Conservation (phyloP, 2,113 vertebrate species). For the Argyrosomus japonicus region DNA sequence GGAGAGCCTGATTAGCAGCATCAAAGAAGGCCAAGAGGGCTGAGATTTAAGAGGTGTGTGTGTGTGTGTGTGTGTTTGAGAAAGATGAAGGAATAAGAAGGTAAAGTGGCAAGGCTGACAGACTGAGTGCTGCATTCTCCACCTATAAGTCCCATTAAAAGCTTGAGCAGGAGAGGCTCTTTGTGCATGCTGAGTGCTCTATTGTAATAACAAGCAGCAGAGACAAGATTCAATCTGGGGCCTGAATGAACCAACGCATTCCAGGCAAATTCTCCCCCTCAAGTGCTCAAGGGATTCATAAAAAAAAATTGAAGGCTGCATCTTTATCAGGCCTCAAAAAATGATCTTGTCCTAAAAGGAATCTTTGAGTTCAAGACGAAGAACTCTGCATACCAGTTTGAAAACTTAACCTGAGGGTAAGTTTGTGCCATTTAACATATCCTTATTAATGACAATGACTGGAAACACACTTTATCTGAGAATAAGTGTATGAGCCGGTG, state of each 20-base stretch:
- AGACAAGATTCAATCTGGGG: constrained; percentile 67
- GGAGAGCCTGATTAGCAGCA: constrained; percentile 65
- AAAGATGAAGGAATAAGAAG: constrained; percentile 64
- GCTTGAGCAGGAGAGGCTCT: constrained; percentile 67
- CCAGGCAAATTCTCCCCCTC: constrained; percentile 56
- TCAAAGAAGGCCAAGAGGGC: constrained; percentile 59
- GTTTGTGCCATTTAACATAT: background rate
- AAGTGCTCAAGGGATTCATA: constrained; percentile 57
- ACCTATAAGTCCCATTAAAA: constrained; percentile 73
- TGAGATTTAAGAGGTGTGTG: constrained; percentile 35
- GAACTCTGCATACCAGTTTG: background rate
- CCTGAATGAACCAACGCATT: constrained; percentile 59
- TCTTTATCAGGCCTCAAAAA: constrained; percentile 41
- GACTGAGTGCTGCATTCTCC: constrained; percentile 57
- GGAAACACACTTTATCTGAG: background rate
- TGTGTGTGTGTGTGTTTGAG: constrained; percentile 41
- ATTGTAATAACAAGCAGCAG: constrained; percentile 75
- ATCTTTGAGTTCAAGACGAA: background rate
- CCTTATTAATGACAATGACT: background rate
- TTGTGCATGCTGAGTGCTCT: constrained; percentile 76
- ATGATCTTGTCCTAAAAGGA: background rate
- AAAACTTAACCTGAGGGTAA: background rate
- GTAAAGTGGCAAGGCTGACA: constrained; percentile 61
- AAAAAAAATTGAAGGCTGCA: constrained; percentile 49
- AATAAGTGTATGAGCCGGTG: background rate